Base-by-base conservation (phyloP, 2,797 vertebrate species). In the Enteromius afrohamiltoni region DNA sequence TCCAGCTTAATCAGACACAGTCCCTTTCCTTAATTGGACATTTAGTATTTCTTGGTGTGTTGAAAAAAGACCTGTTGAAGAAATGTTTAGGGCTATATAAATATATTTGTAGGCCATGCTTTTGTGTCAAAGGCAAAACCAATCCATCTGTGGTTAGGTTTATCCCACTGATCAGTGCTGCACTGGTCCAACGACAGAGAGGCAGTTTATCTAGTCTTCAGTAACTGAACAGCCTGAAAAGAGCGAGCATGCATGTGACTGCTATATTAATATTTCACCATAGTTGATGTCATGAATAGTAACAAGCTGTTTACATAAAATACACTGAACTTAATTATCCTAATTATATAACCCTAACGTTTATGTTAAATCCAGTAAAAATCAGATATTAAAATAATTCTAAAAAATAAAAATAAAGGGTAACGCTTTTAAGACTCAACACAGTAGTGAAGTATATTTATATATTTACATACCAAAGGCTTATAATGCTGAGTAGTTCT, bases 141-240 rank as follows among this genome's bases (percentile, higher is more conserved):
- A 65, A 82, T 53, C 70, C 70, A 82, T 74, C 31, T 82, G 80
- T 74, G 58, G n/a, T 74, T 40, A 65, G 80, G 21, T 29, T 49
- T 74, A 64, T 74, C 37, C 29, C 69, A 81, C 53, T 82, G 80
- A 62, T 81, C 68, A 73, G 79, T 51, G 70, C 10, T 51, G 80
- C 45, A 51, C 51, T 74, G 26, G 70, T 40, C 58, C 29, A 74
- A 73, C 3, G n/a, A 75, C 45, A 0, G 29, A 64, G 55, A 81
- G 0, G 64, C 34, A 26, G 37, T 74, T 81, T 14, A 81, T 42
- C 55, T 64, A 60, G 53, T 62, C 40, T 5, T 34, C 53, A 47
- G 23, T 47, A 45, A 58, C 77, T 1, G 49, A 80, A 29, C 23
- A 62, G 26, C 21, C 5, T 1, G 13, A 55, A 51, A 19, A 31